These are phyloP conservation scores for Stenotaenia linearis DNA, from an alignment of 2,888 invertebrate genomes.

Conservation along the genomic window DNA sequence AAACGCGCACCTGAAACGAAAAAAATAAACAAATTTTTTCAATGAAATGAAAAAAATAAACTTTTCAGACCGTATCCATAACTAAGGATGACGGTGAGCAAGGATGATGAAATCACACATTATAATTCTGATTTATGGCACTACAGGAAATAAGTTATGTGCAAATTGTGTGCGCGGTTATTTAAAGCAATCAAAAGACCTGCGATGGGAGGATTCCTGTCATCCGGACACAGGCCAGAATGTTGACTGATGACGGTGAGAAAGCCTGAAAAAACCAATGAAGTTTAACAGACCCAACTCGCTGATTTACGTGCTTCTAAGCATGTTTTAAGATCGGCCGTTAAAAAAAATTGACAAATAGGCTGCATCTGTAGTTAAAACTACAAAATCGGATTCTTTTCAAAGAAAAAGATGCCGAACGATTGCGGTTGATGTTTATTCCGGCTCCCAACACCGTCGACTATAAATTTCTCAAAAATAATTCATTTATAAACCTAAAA, in stretches of 20 bases:
- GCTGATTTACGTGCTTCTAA: background rate
- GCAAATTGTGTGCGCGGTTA: constrained; percentile 20
- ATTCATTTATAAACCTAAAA: background rate
- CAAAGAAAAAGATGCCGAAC: too few species aligned
- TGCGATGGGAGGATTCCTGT: constrained; percentile 3
- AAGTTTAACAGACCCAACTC: constrained; percentile 4
- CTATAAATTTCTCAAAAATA: background rate
- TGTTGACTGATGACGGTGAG: constrained; percentile 26
- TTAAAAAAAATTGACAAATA: background rate
- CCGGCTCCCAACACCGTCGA: too few species aligned
- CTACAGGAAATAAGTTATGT: background rate
- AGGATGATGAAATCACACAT: background rate
- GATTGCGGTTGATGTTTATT: too few species aligned
- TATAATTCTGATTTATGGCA: constrained; percentile 3
- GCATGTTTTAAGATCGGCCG: background rate
- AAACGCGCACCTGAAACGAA: too few species aligned
- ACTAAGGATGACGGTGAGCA: background rate
- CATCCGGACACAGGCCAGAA: constrained; percentile 1
- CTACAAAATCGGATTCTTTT: background rate
- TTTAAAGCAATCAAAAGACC: background rate
- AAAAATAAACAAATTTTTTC: background rate
- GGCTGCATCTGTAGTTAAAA: background rate
- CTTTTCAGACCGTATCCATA: background rate
- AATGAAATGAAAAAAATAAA: background rate
- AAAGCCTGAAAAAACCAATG: background rate